These are phyloP conservation scores for Phylloscopus trochilus DNA, from an alignment of 2,113 vertebrate species.

Conservation along the genomic window DNA sequence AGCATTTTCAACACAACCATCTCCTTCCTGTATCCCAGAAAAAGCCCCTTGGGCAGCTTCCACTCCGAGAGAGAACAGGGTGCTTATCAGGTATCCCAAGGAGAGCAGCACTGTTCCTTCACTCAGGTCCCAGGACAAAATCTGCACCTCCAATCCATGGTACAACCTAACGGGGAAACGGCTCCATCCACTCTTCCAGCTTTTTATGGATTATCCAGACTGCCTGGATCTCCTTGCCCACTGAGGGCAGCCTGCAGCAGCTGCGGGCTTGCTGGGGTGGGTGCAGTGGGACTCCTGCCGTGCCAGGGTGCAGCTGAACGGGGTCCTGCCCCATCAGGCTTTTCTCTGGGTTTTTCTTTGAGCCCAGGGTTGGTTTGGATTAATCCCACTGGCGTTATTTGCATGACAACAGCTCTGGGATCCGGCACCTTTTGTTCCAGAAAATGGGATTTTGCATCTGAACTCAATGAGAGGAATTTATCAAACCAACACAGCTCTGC, in stretches of 20 bases:
- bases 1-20: background rate
- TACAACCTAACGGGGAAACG: background rate
- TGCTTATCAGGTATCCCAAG: background rate
- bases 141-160: background rate
- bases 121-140: background rate
- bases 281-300: background rate
- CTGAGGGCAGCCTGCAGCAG: background rate
- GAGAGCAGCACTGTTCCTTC: background rate
- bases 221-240: background rate
- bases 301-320: fast-evolving
- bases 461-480: background rate
- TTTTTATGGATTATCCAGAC: background rate
- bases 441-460: background rate
- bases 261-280: fast-evolving
- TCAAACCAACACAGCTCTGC: background rate
- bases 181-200: background rate
- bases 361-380: background rate
- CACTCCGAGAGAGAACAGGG: background rate
- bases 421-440: background rate
- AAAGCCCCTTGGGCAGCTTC: background rate
- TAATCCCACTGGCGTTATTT: background rate
- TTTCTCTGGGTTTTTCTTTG: background rate
- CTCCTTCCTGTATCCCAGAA: background rate
- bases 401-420: background rate
- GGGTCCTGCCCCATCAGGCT: background rate